Evolutionary conservation across 2,888 invertebrate species (phyloP).

Genomic region (Andrena camellia): DNA sequence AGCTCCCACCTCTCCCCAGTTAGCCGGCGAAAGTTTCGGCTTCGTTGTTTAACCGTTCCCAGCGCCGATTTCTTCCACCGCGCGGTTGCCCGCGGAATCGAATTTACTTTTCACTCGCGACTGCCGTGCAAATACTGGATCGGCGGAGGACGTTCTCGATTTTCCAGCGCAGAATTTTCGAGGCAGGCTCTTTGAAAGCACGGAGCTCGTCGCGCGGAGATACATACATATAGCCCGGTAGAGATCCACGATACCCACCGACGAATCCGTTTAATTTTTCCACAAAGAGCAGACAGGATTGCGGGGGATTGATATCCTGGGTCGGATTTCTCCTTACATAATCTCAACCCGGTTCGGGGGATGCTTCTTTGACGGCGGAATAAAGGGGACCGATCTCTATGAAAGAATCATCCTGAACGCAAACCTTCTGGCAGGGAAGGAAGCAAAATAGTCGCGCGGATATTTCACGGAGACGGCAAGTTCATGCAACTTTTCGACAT

Average conservation of each 20-base stretch:
- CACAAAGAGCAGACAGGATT: not conserved
- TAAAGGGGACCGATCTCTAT: conserved; percentile 15
- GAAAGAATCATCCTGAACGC: conserved; percentile 14
- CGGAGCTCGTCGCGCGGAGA: not conserved
- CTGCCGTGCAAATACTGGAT: not conserved
- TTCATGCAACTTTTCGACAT: not conserved
- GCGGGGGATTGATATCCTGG: conserved; percentile 7
- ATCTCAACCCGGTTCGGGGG: conserved; percentile 30
- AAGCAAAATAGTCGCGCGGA: not conserved
- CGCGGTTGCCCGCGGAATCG: not conserved
- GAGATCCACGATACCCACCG: not conserved
- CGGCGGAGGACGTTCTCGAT: not conserved
- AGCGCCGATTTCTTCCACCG: not conserved
- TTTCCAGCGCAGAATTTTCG: not conserved
- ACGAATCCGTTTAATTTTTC: conserved; percentile 13
- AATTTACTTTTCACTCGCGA: not conserved
- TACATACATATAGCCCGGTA: not conserved
- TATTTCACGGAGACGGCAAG: not conserved
- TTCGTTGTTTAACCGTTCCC: not conserved
- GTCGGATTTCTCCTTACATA: conserved; percentile 15
- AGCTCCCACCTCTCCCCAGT: no score
- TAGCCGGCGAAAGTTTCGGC: no score
- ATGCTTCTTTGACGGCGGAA: conserved; percentile 20
- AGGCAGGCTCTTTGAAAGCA: not conserved
- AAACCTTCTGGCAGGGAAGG: conserved; percentile 3